Evolutionary conservation across 2,888 invertebrate species (phyloP).

Genomic region (Xanthorhoe designata): DNA sequence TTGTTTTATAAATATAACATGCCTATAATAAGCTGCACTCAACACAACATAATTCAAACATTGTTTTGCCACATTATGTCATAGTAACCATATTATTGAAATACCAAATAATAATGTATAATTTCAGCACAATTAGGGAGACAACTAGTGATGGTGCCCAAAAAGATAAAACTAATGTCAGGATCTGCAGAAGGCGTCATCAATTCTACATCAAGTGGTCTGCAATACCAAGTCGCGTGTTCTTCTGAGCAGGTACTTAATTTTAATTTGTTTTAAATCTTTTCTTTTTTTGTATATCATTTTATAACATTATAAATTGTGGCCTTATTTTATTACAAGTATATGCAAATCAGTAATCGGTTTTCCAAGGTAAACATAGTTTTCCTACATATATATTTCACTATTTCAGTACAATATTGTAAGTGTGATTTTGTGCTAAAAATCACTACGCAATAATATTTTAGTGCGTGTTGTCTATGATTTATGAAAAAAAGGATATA

Average conservation of each 20-base stretch:
- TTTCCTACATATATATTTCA: neutral
- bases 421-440: no score
- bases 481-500: no score
- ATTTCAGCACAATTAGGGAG: conserved; percentile 74
- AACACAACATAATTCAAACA: no score
- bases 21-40: no score
- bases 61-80: no score
- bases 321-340: neutral
- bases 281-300: neutral
- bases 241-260: conserved; percentile 23
- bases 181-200: conserved; percentile 30
- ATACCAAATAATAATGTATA: neutral
- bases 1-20: no score
- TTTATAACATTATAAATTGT: neutral
- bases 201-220: conserved; percentile 11
- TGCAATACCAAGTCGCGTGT: conserved; percentile 25
- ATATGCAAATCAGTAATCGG: neutral
- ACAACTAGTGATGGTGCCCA: conserved; percentile 71
- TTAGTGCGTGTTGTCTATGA: no score
- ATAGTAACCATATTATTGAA: no score
- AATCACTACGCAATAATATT: no score
- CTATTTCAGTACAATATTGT: neutral
- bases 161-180: conserved; percentile 70
- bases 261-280: no score
- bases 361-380: neutral